Base-by-base conservation (phyloP, 2,888 invertebrate species). In the Nysson spinosus region DNA sequence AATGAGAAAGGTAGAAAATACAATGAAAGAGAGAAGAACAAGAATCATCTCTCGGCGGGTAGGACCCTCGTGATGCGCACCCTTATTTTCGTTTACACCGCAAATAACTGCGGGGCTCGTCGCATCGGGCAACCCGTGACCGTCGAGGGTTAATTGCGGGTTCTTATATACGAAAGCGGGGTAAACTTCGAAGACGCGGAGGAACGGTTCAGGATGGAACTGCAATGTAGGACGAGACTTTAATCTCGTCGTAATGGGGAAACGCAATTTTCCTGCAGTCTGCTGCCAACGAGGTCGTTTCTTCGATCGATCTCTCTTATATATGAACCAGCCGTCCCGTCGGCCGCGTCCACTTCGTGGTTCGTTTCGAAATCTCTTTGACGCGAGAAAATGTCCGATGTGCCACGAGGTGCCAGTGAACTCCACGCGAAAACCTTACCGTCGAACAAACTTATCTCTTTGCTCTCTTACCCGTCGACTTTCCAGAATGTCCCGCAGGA, bases 191-290 rank as follows among this genome's bases (percentile, higher is more conserved):
- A 60, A 66, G 66, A 63, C 60, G 56, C n/a, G n/a, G n/a, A 28
- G 44, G 24, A 50, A 26, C 47, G 30, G 47, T n/a, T n/a, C n/a
- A n/a, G n/a, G 14, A 16, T 12, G 57, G 34, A 40, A 60, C 60
- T 72, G 70, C 72, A 56, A 73, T 60, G 62, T 65, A 35, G 67
- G 61, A 69, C 61, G 74, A 75, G 74, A 76, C 76, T 76, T 76
- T 73, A 76, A 76, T 76, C 76, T 76, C 67, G 67, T 63, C 75
- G 76, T 76, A 76, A 76, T 74, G 72, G 74, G 66, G 57, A 76
- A 76, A 76, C 69, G 76, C 74, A 76, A 76, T 76, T 76, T 72
- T 76, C 75, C 61, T 67, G 61, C 63, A 69, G 72, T 56, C 61
- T 61, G 58, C 62, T 65, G 56, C 56, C 75, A 69, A 63, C 66